Percentiles rank a stretch among this genome's conserved stretches.
Conservation (phyloP, 2,888 invertebrate species). For the Octodonta nipae region DNA sequence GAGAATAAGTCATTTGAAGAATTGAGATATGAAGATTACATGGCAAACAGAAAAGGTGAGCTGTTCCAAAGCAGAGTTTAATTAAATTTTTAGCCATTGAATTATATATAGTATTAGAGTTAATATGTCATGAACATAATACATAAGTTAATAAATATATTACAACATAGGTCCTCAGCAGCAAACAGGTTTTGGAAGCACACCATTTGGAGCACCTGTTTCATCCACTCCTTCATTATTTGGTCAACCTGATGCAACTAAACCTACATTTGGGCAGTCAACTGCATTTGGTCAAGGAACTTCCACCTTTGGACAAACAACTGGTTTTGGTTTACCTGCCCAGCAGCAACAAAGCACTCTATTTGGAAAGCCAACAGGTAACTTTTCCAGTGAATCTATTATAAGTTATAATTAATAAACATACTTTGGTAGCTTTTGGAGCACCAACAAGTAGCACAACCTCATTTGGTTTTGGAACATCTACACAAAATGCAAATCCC, state of each 20-base stretch:
- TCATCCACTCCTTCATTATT: constrained; percentile 39
- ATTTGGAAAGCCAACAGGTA: constrained; percentile 12
- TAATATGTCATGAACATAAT: no score
- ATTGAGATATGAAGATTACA: constrained; percentile 83
- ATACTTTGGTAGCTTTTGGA: constrained; percentile 23
- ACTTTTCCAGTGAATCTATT: neutral
- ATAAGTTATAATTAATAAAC: no score
- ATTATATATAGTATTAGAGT: no score
- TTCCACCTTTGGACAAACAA: constrained; percentile 38
- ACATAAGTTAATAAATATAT: no score
- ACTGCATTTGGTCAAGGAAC: constrained; percentile 53
- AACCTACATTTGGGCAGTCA: constrained; percentile 37
- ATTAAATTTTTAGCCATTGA: no score
- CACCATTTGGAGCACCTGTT: constrained; percentile 39
- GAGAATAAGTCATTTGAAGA: constrained; percentile 91
- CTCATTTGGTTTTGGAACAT: constrained; percentile 38
- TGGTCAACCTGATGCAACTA: constrained; percentile 34
- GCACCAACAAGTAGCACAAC: constrained; percentile 21
- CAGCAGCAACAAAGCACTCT: constrained; percentile 11
- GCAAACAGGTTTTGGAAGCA: constrained; percentile 25
- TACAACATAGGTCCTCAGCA: constrained; percentile 33
- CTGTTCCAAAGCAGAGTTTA: no score
- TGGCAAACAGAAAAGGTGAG: constrained; percentile 71
- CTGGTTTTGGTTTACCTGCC: constrained; percentile 24
- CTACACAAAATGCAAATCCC: constrained; percentile 27